Conservation (phyloP, 2,888 invertebrate genomes). For the Schizotus pectinicornis region DNA sequence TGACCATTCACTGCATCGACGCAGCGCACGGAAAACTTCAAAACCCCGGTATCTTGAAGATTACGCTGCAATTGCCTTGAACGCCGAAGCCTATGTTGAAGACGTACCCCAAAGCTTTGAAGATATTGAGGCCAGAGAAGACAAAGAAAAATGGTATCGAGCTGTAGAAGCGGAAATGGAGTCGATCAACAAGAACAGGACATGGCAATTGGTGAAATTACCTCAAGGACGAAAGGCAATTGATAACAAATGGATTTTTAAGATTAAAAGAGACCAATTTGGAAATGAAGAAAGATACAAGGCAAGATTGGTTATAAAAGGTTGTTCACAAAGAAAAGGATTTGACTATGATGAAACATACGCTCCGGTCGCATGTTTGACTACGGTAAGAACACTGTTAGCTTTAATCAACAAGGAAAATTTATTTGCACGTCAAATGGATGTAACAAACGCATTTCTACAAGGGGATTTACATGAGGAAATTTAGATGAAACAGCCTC, state of each 20-base stretch:
- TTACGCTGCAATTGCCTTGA: constrained; percentile 10
- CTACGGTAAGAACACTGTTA: constrained; percentile 21
- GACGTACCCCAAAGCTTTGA: constrained; percentile 21
- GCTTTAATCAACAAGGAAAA: neutral
- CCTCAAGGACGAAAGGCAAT: constrained; percentile 26
- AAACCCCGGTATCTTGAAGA: constrained; percentile 2
- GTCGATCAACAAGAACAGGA: constrained; percentile 27
- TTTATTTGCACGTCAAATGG: constrained; percentile 13
- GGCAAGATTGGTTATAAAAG: constrained; percentile 23
- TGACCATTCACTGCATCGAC: neutral
- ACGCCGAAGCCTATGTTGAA: constrained; percentile 26
- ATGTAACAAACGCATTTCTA: constrained; percentile 46
- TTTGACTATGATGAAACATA: constrained; percentile 19
- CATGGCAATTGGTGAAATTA: constrained; percentile 29
- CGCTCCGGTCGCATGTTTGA: constrained; percentile 25
- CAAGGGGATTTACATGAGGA: constrained; percentile 40
- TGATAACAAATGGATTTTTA: constrained; percentile 32
- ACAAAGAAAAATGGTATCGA: constrained; percentile 27
- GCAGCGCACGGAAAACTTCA: neutral
- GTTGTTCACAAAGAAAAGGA: constrained; percentile 16
- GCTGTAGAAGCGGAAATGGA: constrained; percentile 35
- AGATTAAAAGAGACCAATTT: constrained; percentile 28
- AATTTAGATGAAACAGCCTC: constrained; percentile 41
- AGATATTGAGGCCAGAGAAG: constrained; percentile 17
- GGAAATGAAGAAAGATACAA: too few species aligned